Conservation (phyloP, 2,113 vertebrate species). For the Spermophilus dauricus region DNA sequence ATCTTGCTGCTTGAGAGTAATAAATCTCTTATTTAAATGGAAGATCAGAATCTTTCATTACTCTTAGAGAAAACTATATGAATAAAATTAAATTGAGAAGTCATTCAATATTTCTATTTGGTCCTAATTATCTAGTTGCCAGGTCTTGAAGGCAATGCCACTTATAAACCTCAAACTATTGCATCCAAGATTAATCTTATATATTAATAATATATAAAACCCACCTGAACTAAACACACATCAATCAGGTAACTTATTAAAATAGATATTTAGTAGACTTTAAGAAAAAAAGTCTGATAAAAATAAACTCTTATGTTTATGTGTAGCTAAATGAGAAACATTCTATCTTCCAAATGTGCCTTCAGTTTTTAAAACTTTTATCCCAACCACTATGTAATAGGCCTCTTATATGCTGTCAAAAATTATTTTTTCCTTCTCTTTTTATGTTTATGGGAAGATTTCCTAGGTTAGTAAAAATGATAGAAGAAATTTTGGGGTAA, state of each 20-base stretch:
- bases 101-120: not conserved
- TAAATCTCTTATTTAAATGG: not conserved
- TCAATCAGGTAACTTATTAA: not conserved
- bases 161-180: not conserved
- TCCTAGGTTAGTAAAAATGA: no score
- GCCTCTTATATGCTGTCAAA: no score
- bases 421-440: no score
- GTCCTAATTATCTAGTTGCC: not conserved
- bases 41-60: not conserved
- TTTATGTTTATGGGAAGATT: no score
- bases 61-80: no score
- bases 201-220: not conserved
- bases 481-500: no score
- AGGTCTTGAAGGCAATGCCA: not conserved
- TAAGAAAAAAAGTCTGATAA: no score
- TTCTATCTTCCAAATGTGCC: not conserved
- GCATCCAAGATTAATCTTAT: not conserved
- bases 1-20: not conserved
- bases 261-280: no score
- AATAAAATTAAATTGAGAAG: not conserved
- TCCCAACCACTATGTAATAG: not conserved
- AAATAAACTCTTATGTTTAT: no score
- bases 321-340: no score
- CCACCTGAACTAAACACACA: not conserved
- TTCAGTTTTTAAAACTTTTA: not conserved